phyloP scores from a whole-genome alignment of 1,140 invertebrate genomes.

The Parasteatoda tepidariorum region DNA sequence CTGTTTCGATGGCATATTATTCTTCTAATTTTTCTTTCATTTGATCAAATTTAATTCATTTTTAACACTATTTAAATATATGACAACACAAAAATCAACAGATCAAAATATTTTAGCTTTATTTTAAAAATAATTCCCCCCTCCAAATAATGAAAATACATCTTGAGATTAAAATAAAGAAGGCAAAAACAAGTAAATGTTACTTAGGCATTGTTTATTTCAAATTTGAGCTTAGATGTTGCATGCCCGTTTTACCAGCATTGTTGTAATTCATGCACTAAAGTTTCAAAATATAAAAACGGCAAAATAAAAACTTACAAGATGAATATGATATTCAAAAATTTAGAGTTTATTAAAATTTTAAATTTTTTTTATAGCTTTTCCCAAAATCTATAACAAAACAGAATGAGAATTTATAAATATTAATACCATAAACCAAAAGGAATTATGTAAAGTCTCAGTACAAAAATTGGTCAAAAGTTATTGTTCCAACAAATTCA shows the following conservation, averaged over 20 bases:
- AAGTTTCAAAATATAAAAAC: conserved; percentile 41
- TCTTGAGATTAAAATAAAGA: conserved; percentile 51
- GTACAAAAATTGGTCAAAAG: conserved; percentile 53
- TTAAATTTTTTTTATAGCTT: background rate
- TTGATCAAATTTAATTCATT: too few relatives aligned
- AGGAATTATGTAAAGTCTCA: too few relatives aligned
- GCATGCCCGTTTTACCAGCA: conserved; percentile 25
- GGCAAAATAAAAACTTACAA: conserved; percentile 21
- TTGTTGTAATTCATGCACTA: conserved; percentile 30
- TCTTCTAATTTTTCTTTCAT: too few relatives aligned
- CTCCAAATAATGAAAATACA: conserved; percentile 41
- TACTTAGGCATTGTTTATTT: conserved; percentile 53
- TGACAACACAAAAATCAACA: too few relatives aligned
- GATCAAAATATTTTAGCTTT: too few relatives aligned
- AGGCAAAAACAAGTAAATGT: conserved; percentile 37
- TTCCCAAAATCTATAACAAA: background rate
- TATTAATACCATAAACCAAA: too few relatives aligned
- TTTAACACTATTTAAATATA: too few relatives aligned
- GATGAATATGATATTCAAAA: conserved; percentile 24
- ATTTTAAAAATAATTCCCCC: too few relatives aligned
- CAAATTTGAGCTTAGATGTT: conserved; percentile 58
- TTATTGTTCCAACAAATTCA: conserved; percentile 33
- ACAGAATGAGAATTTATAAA: too few relatives aligned
- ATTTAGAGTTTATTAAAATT: background rate
- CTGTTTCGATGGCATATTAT: too few relatives aligned